These are phyloP conservation scores for Tor tambroides DNA, from an alignment of 2,113 vertebrate genomes.

Conservation along the genomic window DNA sequence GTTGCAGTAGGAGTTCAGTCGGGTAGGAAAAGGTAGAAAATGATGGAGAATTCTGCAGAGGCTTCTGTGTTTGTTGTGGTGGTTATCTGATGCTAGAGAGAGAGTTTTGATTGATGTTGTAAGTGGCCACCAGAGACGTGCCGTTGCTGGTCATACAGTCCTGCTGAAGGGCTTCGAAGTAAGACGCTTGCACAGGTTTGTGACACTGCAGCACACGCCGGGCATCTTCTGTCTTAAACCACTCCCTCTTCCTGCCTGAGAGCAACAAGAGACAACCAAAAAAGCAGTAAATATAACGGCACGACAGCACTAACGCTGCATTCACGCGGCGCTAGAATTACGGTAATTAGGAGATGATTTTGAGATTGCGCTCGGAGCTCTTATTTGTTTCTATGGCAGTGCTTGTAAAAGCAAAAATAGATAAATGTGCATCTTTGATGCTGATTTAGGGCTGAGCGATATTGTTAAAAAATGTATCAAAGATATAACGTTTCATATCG, in stretches of 20 bases:
- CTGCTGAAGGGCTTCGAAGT: constrained; percentile 92
- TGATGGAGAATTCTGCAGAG: neutral
- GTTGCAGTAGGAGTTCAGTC: neutral
- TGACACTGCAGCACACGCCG: constrained; percentile 90
- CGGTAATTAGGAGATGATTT: neutral
- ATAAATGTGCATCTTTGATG: too few relatives aligned
- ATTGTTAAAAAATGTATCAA: too few relatives aligned
- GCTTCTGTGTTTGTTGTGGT: constrained; percentile 69
- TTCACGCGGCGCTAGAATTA: too few relatives aligned
- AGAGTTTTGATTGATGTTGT: constrained; percentile 88
- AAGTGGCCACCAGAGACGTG: constrained; percentile 87
- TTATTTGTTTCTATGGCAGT: neutral
- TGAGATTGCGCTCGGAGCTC: neutral
- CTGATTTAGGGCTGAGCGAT: too few relatives aligned
- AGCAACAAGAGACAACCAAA: constrained; percentile 63
- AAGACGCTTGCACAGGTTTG: constrained; percentile 97
- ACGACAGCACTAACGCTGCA: too few relatives aligned
- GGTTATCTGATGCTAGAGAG: constrained; percentile 97
- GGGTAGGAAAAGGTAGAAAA: neutral
- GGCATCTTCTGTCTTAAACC: constrained; percentile 98
- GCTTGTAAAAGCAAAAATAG: neutral
- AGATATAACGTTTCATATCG: too few relatives aligned
- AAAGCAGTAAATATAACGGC: constrained; percentile 10
- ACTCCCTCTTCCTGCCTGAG: constrained; percentile 97
- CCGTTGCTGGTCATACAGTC: constrained; percentile 92